Evolutionary conservation across 2,113 vertebrate species (phyloP).

Genomic region (Gavialis gangeticus): DNA sequence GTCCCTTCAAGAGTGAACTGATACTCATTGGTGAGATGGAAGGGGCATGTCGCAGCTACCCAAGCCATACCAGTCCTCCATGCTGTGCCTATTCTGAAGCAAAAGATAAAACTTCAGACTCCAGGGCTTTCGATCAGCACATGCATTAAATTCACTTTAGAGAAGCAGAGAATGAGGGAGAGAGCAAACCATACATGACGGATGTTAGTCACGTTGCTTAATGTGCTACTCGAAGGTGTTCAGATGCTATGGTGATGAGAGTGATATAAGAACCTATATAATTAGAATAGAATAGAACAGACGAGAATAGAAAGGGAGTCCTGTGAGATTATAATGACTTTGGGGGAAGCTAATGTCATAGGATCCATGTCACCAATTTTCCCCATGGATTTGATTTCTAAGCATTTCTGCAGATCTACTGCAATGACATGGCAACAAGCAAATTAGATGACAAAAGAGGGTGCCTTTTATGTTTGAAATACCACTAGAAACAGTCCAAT

Average conservation of each 20-base stretch:
- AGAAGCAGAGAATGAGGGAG: slow-evolving; percentile 24
- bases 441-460: slow-evolving; percentile 34
- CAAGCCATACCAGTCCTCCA: background rate
- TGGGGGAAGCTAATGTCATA: background rate
- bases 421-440: background rate
- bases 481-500: background rate
- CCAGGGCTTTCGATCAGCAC: background rate
- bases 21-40: accelerated
- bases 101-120: slow-evolving; percentile 24
- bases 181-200: background rate
- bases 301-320: background rate
- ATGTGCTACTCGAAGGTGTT: slow-evolving; percentile 55
- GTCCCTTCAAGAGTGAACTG: accelerated
- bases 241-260: slow-evolving; percentile 45
- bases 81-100: background rate
- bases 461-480: slow-evolving; percentile 39
- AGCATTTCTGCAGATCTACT: slow-evolving; percentile 11
- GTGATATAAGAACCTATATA: slow-evolving; percentile 42
- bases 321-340: background rate
- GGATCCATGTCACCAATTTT: background rate
- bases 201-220: slow-evolving; percentile 59
- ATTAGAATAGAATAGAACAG: background rate
- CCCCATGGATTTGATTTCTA: slow-evolving; percentile 35
- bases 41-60: background rate
- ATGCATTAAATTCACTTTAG: slow-evolving; percentile 61